Evolutionary conservation across 1,140 invertebrate species (phyloP), one percentile per base, ranked within the genome.

Genomic region (Contarinia nasturtii): DNA sequence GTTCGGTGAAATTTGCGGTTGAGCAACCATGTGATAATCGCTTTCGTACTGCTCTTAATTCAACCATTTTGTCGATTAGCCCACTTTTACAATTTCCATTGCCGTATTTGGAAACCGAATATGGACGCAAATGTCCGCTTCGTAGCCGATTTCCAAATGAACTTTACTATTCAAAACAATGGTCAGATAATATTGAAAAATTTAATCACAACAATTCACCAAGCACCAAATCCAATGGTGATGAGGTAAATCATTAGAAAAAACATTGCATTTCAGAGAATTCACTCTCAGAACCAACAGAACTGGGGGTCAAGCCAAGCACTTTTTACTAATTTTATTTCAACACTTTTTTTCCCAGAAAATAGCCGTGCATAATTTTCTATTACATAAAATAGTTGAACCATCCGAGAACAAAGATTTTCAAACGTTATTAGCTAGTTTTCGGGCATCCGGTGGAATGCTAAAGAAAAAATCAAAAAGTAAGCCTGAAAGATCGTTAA

Each of bases 61-160:
- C 80, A 27, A 77, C 77, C 0, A 66, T 84, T 48, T 67, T 96
- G 1, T 89, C 83, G 1, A 75, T 84, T 51, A 95, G 90, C 0
- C 90, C 92, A 0, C 88, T 82, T 65, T 67, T 92, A 1, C 79
- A 80, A 49, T 85, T 88, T 54, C 74, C 79, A 0, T 69, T 92
- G 38, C 93, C 93, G 0, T 95, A 84, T 65, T 62, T 96, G 49
- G 87, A 93, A 63, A 90, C 88, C 0, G 82, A 87, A 56, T 66
- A 65, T 2, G 89, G 90, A 1, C 71, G 77, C 20, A 79, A 78
- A 49, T 92, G 87, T 60, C 64, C 72, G 18, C 59, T 93, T 2
- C 67, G 88, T 10, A 68, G 67, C 18, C 91, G 80, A 56, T 89
- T 92, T 55, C 79, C 85, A 0, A 67, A 75, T 17, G 79, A 88